A percentile compares a stretch with the other conserved stretches of the same genome.
phyloP scores from a whole-genome alignment of 2,888 invertebrate species.

The Nephrocerus scutellatus region DNA sequence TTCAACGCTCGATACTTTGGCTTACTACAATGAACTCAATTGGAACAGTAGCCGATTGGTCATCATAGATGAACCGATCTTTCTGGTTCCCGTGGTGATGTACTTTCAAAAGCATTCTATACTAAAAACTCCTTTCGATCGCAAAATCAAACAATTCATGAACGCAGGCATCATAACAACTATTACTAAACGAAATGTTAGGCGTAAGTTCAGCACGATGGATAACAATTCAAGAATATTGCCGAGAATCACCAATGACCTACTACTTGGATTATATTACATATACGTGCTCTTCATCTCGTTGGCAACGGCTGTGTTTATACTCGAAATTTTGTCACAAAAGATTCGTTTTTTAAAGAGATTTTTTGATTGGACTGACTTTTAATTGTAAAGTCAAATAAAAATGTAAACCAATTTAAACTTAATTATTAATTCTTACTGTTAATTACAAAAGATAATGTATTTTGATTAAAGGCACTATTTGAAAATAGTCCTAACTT shows the following conservation, averaged over 20 bases:
- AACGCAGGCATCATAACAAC: constrained; percentile 26
- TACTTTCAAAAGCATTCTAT: constrained; percentile 32
- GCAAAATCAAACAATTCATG: constrained; percentile 28
- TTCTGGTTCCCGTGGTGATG: constrained; percentile 29
- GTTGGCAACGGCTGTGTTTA: constrained; percentile 16
- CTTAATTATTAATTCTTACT: too few relatives aligned
- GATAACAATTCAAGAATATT: constrained; percentile 9
- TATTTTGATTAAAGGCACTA: too few relatives aligned
- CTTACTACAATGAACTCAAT: constrained; percentile 26
- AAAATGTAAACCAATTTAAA: too few relatives aligned
- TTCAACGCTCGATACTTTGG: constrained; percentile 27
- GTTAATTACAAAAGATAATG: too few relatives aligned
- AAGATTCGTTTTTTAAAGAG: too few relatives aligned
- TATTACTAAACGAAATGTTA: constrained; percentile 13
- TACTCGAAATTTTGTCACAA: constrained; percentile 24
- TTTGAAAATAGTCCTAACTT: too few relatives aligned
- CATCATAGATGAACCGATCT: constrained; percentile 31
- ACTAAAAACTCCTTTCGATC: constrained; percentile 26
- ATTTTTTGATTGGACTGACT: too few relatives aligned
- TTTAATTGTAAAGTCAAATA: too few relatives aligned
- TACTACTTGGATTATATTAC: constrained; percentile 20
- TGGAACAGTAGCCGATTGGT: constrained; percentile 26
- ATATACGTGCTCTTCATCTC: constrained; percentile 5
- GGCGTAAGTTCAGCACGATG: constrained; percentile 5
- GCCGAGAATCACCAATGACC: constrained; percentile 16